phyloP scores from a whole-genome alignment of 2,888 invertebrate genomes.

The Drosophila koepferae region DNA sequence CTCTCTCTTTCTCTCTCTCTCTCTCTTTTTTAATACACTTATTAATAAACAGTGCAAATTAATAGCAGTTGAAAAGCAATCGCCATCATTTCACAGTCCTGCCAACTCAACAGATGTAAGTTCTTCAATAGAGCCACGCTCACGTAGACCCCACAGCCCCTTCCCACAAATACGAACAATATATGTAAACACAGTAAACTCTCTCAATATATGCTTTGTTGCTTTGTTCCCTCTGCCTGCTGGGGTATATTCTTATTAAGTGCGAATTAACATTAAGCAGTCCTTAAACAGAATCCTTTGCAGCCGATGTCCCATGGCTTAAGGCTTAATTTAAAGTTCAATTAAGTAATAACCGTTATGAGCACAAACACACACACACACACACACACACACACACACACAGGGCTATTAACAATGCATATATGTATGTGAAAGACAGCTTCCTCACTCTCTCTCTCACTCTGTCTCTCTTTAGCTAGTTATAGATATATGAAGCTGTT shows the following conservation, averaged over 20 bases:
- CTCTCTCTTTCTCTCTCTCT: slow-evolving; percentile 12
- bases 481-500: slow-evolving; percentile 26
- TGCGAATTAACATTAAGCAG: slow-evolving; percentile 57
- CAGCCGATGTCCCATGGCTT: slow-evolving; percentile 30
- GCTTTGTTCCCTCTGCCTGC: slow-evolving; percentile 4
- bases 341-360: slow-evolving; percentile 70
- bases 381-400: slow-evolving; percentile 9
- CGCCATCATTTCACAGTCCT: slow-evolving; percentile 81
- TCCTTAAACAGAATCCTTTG: slow-evolving; percentile 29
- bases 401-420: slow-evolving; percentile 16
- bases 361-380: slow-evolving; percentile 29
- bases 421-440: slow-evolving; percentile 8
- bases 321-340: slow-evolving; percentile 58
- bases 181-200: slow-evolving; percentile 4
- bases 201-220: slow-evolving; percentile 6
- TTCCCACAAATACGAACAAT: neutral
- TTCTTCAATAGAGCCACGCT: slow-evolving; percentile 36
- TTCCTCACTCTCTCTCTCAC: neutral
- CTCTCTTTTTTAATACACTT: slow-evolving; percentile 10
- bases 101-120: slow-evolving; percentile 82
- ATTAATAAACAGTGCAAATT: slow-evolving; percentile 74
- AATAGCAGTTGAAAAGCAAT: slow-evolving; percentile 77
- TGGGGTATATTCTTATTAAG: slow-evolving; percentile 38
- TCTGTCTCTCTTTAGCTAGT: slow-evolving; percentile 2
- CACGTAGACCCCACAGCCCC: neutral